Percentiles rank a stretch among this genome's conserved stretches.
Evolutionary conservation across 2,797 vertebrate genomes (phyloP).

Genomic region (Dermochelys coriacea): DNA sequence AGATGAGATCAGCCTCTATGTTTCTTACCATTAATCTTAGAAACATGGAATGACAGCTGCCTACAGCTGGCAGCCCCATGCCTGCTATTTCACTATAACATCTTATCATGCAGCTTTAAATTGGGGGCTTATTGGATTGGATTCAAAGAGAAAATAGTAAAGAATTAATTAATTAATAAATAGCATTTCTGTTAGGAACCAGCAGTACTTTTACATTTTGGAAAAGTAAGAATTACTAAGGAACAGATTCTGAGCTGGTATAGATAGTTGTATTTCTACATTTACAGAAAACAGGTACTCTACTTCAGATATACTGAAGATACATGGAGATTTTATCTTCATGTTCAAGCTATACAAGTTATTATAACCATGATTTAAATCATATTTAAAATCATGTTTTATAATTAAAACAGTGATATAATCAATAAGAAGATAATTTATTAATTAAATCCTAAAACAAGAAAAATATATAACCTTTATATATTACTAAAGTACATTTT

Average conservation of each 20-base stretch:
- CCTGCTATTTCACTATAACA: neutral
- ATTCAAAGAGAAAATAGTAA: neutral
- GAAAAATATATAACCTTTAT: neutral
- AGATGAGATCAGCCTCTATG: neutral
- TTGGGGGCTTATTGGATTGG: neutral
- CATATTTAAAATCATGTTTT: neutral
- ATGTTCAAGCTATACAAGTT: fast-evolving
- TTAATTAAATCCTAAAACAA: neutral
- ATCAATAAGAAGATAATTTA: neutral
- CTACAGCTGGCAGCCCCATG: neutral
- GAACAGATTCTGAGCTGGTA: neutral
- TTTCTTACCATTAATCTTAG: neutral
- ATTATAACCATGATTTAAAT: neutral
- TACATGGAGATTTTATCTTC: constrained; percentile 20
- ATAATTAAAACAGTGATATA: neutral
- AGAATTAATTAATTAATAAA: neutral
- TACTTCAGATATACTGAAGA: neutral
- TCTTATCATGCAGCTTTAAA: neutral
- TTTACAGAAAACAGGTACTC: neutral
- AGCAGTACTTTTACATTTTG: neutral
- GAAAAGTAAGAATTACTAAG: neutral
- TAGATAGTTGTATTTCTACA: neutral
- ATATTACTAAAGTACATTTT: neutral
- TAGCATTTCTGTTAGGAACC: neutral
- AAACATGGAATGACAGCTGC: neutral